These are phyloP conservation scores for Hyposmocoma kahamanoa DNA, from an alignment of 1,140 invertebrate genomes.

Conservation along the genomic window DNA sequence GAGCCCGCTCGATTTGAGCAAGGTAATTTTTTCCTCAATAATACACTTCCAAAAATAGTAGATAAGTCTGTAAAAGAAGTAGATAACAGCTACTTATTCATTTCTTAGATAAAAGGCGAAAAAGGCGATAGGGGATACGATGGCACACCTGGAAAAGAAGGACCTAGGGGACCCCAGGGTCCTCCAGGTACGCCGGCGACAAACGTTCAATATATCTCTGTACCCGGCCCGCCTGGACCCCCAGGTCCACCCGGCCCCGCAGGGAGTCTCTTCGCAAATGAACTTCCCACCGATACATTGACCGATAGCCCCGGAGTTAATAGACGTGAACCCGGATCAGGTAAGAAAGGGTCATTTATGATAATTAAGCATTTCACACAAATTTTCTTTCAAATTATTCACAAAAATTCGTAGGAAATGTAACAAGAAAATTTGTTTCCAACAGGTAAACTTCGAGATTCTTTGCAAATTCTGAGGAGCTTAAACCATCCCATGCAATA, in stretches of 20 bases:
- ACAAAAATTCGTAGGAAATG: background rate
- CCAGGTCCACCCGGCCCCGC: constrained; percentile 80
- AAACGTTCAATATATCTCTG: constrained; percentile 71
- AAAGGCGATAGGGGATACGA: constrained; percentile 76
- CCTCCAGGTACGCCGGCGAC: constrained; percentile 62
- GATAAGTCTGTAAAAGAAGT: constrained; percentile 3
- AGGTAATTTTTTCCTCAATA: constrained; percentile 32
- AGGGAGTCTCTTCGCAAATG: constrained; percentile 23
- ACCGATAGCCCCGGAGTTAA: constrained; percentile 57
- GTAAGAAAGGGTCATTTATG: constrained; percentile 16
- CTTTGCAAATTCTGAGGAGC: constrained; percentile 48
- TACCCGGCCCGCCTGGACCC: constrained; percentile 78
- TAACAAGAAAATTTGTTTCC: constrained; percentile 12
- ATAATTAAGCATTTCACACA: background rate
- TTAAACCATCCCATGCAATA: constrained; percentile 55
- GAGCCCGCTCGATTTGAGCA: constrained; percentile 40
- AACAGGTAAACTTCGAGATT: constrained; percentile 51
- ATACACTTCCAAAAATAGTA: background rate
- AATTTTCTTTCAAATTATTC: background rate
- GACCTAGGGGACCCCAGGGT: constrained; percentile 76
- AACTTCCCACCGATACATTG: constrained; percentile 42
- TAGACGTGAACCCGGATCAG: constrained; percentile 36
- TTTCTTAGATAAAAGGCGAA: constrained; percentile 74
- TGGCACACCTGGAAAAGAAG: constrained; percentile 74
- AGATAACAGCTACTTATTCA: constrained; percentile 6